These are phyloP conservation scores for Atopsyche davidsoni DNA, from an alignment of 1,140 invertebrate genomes.

Conservation along the genomic window DNA sequence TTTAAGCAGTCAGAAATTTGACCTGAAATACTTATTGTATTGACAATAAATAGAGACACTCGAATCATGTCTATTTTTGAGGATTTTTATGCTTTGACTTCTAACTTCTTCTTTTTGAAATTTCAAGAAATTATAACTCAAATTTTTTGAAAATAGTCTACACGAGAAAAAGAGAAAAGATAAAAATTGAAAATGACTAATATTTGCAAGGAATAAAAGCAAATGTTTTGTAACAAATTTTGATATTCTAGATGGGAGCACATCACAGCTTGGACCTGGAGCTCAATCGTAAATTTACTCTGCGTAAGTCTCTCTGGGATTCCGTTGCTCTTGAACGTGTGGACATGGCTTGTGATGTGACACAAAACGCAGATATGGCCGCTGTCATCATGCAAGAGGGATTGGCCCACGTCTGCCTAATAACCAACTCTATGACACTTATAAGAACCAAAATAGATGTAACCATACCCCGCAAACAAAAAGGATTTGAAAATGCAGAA, in stretches of 20 bases:
- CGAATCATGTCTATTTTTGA: too few species aligned
- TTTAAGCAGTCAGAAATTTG: too few species aligned
- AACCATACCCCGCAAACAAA: constrained; percentile 91
- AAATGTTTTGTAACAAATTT: background rate
- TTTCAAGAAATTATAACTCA: too few species aligned
- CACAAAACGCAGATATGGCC: constrained; percentile 88
- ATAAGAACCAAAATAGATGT: constrained; percentile 96
- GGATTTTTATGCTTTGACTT: too few species aligned
- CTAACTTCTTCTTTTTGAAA: too few species aligned
- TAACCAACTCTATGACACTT: constrained; percentile 94
- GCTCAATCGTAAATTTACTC: constrained; percentile 88
- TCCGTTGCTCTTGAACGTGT: constrained; percentile 87
- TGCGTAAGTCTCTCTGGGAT: constrained; percentile 91
- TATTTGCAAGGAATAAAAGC: too few species aligned
- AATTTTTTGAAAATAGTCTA: too few species aligned
- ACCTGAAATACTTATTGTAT: too few species aligned
- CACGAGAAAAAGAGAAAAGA: too few species aligned
- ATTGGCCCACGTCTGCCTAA: constrained; percentile 92
- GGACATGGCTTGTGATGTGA: constrained; percentile 84
- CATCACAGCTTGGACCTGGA: constrained; percentile 98
- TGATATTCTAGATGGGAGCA: constrained; percentile 75
- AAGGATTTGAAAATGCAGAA: constrained; percentile 84
- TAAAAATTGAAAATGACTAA: too few species aligned
- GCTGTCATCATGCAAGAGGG: constrained; percentile 98
- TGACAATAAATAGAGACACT: too few species aligned